Evolutionary conservation across 2,888 invertebrate genomes (phyloP), one percentile per base, ranked within the genome.

Genomic region (Lepidonotus clava): DNA sequence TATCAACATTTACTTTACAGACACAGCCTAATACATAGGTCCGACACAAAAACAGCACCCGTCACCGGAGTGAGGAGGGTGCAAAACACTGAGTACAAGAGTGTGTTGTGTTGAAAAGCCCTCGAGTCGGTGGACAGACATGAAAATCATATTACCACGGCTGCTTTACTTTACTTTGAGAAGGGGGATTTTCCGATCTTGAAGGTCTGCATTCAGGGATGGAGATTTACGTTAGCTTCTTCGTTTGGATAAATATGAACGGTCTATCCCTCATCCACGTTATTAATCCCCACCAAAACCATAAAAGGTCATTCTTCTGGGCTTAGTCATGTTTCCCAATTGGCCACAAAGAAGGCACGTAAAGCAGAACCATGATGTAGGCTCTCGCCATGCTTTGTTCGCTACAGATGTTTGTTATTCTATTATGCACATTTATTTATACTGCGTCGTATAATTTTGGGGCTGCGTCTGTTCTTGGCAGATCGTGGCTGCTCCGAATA

Each of bases 1-100:
- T 71, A 71, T 71, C 71, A 71, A 71, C 71, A 71, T 71, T 71
- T 34, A 71, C 71, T 38, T 71, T 34, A 14, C 71, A 36, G 71
- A 71, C 71, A 34, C 71, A 34, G 36, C 71, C 71, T 38, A 61
- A 71, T 71, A 71, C 71, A 38, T 71, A 71, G 36, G 71, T 36
- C 11, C 24, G 36, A 2, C 71, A 71, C 71, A 38, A 71, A 71
- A 71, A 71, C 71, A 71, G 36, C 14, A n/a, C 38, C 71, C 71
- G 71, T 34, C 34, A 71, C 71, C 36, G 21, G 71, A 71, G 34
- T 1, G 24, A 11, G 61, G 28, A 36, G 36, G 34, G n/a, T 34
- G 67, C 8, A 11, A 34, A 67, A 8, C 46, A 46, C 46, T 18
- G 8, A 8, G 61, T 32, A 18, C 21, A 18, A 28, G 28, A 18